A percentile compares a stretch with the other conserved stretches of the same genome.
Conservation (phyloP, 1,140 invertebrate species). For the Zelostemma sp. region DNA sequence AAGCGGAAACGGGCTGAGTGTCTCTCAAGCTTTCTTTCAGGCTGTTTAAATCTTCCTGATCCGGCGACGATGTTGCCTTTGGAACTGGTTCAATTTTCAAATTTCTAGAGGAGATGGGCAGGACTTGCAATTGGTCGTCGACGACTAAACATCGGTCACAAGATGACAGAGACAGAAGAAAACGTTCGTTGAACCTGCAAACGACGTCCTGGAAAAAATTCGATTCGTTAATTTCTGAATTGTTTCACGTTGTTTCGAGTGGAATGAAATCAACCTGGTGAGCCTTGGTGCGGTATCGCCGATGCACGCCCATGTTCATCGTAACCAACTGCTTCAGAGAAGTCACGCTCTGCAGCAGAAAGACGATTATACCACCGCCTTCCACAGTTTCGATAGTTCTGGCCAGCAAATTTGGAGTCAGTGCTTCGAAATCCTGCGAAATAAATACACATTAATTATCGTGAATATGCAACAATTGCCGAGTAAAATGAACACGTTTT, state of each 20-base stretch:
- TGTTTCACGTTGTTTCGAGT: background rate
- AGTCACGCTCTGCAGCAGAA: slow-evolving; percentile 86
- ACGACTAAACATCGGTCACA: slow-evolving; percentile 92
- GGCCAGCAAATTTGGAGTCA: slow-evolving; percentile 98
- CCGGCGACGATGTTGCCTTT: slow-evolving; percentile 61
- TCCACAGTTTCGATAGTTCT: slow-evolving; percentile 98
- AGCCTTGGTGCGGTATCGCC: slow-evolving; percentile 92
- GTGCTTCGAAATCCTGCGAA: slow-evolving; percentile 94
- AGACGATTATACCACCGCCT: slow-evolving; percentile 94
- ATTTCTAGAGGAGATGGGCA: slow-evolving; percentile 93
- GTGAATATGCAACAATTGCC: no score
- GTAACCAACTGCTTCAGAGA: slow-evolving; percentile 96
- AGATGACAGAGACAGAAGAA: slow-evolving; percentile 91
- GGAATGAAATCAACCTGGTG: slow-evolving; percentile 73
- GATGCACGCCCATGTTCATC: slow-evolving; percentile 99
- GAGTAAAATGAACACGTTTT: slow-evolving; percentile 1
- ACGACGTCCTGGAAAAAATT: slow-evolving; percentile 77
- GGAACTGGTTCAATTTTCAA: slow-evolving; percentile 83
- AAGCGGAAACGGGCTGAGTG: slow-evolving; percentile 89
- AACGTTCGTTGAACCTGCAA: slow-evolving; percentile 96
- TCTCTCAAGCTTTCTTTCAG: slow-evolving; percentile 86
- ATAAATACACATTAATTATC: background rate
- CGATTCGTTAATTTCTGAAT: background rate
- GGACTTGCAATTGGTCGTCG: slow-evolving; percentile 92
- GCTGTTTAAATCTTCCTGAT: slow-evolving; percentile 74